These are phyloP conservation scores for Ciconia boyciana DNA, from an alignment of 2,113 vertebrate species.

Conservation along the genomic window DNA sequence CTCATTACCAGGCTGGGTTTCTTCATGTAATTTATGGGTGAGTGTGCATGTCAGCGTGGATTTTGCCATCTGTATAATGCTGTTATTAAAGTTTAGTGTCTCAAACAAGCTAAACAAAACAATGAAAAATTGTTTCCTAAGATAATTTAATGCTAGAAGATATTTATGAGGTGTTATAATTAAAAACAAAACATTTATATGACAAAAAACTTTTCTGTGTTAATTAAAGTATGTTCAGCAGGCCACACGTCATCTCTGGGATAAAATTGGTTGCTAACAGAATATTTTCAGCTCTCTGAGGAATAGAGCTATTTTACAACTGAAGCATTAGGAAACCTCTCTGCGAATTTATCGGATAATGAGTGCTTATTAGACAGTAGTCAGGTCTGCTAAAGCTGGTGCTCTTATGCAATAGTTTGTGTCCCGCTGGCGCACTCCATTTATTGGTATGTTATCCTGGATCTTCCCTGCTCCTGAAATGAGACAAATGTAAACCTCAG, in stretches of 20 bases:
- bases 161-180: neutral
- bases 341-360: no score
- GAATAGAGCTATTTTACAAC: neutral
- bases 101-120: neutral
- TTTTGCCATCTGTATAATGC: neutral
- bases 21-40: fast-evolving
- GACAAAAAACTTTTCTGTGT: neutral
- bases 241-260: neutral
- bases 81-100: neutral
- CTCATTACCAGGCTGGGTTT: neutral
- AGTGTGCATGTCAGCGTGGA: fast-evolving
- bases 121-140: neutral
- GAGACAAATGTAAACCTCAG: no score
- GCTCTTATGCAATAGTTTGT: fast-evolving
- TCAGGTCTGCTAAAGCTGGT: neutral
- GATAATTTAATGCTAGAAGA: neutral
- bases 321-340: neutral
- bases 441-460: fast-evolving
- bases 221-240: neutral
- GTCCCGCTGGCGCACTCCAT: fast-evolving
- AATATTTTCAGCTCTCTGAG: neutral
- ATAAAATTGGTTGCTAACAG: neutral
- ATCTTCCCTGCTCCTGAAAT: fast-evolving
- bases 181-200: neutral
- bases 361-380: neutral